Conservation (phyloP, 1,140 invertebrate genomes). For the Manduca sexta region DNA sequence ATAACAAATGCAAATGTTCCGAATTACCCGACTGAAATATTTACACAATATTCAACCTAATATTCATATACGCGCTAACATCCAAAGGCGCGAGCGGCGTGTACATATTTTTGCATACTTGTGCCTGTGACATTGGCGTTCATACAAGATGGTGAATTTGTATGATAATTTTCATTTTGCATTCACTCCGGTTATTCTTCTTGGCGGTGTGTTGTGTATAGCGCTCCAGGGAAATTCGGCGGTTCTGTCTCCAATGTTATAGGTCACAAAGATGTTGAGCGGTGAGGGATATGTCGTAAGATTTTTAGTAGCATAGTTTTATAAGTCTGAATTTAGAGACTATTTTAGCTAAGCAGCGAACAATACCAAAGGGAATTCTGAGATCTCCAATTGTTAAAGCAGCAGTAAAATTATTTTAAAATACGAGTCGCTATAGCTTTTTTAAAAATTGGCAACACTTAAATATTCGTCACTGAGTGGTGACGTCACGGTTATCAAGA, state of each 20-base stretch:
- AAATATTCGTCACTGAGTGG: too few species aligned
- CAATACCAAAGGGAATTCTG: too few species aligned
- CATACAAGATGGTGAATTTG: constrained; percentile 64
- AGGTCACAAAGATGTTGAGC: constrained; percentile 6
- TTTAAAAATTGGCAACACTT: too few species aligned
- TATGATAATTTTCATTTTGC: constrained; percentile 72
- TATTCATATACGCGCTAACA: constrained; percentile 10
- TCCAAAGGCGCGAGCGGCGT: constrained; percentile 13
- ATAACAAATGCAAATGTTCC: constrained; percentile 31
- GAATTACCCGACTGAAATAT: constrained; percentile 22
- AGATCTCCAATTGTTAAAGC: too few species aligned
- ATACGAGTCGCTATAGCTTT: too few species aligned
- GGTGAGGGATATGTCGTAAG: too few species aligned
- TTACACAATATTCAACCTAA: constrained; percentile 19
- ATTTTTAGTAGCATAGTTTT: too few species aligned
- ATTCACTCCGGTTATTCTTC: constrained; percentile 65
- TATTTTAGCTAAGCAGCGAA: too few species aligned
- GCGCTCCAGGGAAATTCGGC: constrained; percentile 62
- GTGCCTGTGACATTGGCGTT: constrained; percentile 40
- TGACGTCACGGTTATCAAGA: too few species aligned
- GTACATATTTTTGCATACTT: constrained; percentile 64
- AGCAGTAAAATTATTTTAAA: too few species aligned
- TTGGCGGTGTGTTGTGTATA: constrained; percentile 54
- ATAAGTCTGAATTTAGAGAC: too few species aligned
- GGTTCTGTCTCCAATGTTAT: constrained; percentile 41